Evolutionary conservation across 1,140 invertebrate species (phyloP), one percentile per base, ranked within the genome.

Genomic region (Ylistrum balloti): DNA sequence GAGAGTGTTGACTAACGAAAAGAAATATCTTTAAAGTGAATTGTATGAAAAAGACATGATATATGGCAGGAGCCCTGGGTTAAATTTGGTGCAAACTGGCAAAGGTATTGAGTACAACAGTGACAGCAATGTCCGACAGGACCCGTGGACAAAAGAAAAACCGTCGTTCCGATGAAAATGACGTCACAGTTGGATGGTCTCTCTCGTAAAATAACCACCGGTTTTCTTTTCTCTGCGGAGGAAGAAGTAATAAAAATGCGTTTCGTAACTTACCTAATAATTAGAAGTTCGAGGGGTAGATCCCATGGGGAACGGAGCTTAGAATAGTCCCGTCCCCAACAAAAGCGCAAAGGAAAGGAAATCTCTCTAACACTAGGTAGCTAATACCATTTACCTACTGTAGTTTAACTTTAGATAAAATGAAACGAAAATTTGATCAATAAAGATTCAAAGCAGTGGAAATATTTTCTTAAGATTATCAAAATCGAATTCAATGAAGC

Each of bases 221-320:
- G 11, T 7, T 20, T 1, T 74, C 56, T 11, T 74, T 74, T 74
- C 56, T 74, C 15, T n/a, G 56, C n/a, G 56, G 56, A 17, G n/a
- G 5, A 74, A 74, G 56, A 74, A n/a, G 56, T 28, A 74, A 74
- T 74, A 74, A 74, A 74, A 74, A 28, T 74, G 17, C 22, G 13
- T 74, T 74, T 74, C 56, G 56, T 74, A 74, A 74, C 56, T 74
- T 74, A 74, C 56, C 56, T 74, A 74, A 74, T 74, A 74, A 74
- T 74, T 74, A 74, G n/a, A 74, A 5, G 2, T 74, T n/a, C 56
- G 22, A 28, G 17, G n/a, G 56, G 56, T 74, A 74, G n/a, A 74
- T 74, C 56, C 56, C 56, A 74, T 5, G 3, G 56, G 22, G 56
- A 28, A 28, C 56, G 56, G 22, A 17, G 56, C 56, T 74, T 74